Conservation (phyloP, 2,888 invertebrate genomes). For the Rhagonycha lutea region DNA sequence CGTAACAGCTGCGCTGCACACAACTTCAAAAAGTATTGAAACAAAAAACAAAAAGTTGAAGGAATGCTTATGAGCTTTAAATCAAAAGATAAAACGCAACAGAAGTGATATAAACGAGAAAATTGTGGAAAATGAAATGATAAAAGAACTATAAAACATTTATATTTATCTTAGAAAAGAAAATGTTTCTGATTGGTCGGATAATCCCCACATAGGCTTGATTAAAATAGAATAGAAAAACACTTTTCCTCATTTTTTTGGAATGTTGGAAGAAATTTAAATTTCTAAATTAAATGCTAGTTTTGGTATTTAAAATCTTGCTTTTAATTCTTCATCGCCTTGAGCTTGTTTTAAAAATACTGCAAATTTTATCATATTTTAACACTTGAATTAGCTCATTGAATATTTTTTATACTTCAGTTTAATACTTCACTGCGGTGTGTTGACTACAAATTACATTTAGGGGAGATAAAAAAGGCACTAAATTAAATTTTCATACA, state of each 20-base stretch:
- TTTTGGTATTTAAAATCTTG: background rate
- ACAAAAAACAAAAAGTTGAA: background rate
- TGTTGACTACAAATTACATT: background rate
- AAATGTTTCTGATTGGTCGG: background rate
- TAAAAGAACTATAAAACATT: too few relatives aligned
- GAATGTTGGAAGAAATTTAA: too few relatives aligned
- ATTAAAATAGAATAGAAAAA: too few relatives aligned
- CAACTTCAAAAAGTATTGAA: background rate
- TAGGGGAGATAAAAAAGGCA: background rate
- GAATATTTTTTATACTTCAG: background rate
- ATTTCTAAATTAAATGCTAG: background rate
- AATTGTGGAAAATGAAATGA: background rate
- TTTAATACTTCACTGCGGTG: background rate
- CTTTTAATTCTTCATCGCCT: background rate
- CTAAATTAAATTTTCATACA: background rate
- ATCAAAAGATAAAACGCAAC: background rate
- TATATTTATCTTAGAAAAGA: background rate
- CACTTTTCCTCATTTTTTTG: too few relatives aligned
- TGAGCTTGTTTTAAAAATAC: background rate
- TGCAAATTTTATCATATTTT: background rate
- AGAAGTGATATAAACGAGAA: background rate
- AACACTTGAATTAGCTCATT: background rate
- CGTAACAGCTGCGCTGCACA: too few relatives aligned
- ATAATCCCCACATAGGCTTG: too few relatives aligned
- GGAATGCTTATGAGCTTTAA: background rate